phyloP scores from a whole-genome alignment of 53 echinoderm and acorn worm species.

The Arbacia lixula region DNA sequence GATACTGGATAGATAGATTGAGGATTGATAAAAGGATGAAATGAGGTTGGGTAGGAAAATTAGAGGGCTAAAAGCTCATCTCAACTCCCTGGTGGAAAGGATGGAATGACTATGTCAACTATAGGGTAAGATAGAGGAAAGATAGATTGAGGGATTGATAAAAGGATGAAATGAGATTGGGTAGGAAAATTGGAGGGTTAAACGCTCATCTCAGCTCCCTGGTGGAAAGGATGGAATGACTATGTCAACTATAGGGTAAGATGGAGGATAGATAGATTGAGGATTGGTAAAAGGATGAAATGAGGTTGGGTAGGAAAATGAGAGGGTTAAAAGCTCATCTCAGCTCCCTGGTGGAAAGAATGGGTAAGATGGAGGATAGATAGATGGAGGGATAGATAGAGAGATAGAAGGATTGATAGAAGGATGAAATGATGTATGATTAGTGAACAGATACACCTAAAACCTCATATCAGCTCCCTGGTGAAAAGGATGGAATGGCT shows the following conservation, averaged over 20 bases:
- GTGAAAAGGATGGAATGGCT: constrained; percentile 93
- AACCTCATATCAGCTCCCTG: constrained; percentile 86
- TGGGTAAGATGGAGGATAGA: no score
- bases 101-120: constrained; percentile 92
- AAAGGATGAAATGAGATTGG: no score
- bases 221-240: neutral
- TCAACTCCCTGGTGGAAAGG: constrained; percentile 90
- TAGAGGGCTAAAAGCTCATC: constrained; percentile 59
- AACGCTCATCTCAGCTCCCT: neutral
- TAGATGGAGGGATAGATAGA: no score
- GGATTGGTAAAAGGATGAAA: neutral
- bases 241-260: neutral
- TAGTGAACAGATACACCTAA: no score
- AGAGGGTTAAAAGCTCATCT: constrained; percentile 93
- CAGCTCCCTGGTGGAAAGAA: constrained; percentile 89
- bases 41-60: neutral
- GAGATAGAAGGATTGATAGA: no score
- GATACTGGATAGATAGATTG: no score
- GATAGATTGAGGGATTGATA: neutral
- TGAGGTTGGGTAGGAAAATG: no score
- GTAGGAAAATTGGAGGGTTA: no score
- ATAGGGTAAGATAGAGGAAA: constrained; percentile 61
- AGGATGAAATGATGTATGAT: no score
- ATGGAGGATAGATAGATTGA: no score
- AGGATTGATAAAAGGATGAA: no score